Base-by-base conservation (phyloP, 2,797 vertebrate species). In the Scolopax bukidnonensis region DNA sequence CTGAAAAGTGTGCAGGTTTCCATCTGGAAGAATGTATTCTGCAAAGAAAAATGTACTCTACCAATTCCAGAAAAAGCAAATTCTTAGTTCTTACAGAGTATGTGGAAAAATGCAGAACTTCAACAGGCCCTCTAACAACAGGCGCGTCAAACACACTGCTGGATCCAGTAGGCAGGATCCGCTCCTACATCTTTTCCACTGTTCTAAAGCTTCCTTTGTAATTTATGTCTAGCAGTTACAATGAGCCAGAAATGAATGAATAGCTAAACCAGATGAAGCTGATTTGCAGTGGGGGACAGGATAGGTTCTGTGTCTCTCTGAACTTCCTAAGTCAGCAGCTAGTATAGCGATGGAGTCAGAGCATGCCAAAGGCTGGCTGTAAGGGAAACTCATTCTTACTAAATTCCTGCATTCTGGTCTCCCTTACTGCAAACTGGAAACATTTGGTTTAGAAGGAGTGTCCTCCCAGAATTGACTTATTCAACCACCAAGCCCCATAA, bases 241-340 rank as follows among this genome's bases (percentile, higher is more conserved):
- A 91, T 41, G 45, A 88, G 40, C 47, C 83, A 93, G 69, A 88
- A 96, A 79, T 40, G 30, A 91, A 78, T 38, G 54, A 84, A 86
- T 59, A 91, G 51, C 73, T 93, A 65, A 84, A 90, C 10, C 67
- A 94, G 74, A 90, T 67, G 43, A 90, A 91, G 68, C n/a, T 16
- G 48, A 91, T 95, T 91, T 85, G 51, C 81, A 90, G 28, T 25
- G 25, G 7, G 48, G 36, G 36, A 84, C 43, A 81, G 59, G 43
- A 79, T 38, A 65, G 47, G 79, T 86, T 90, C 70, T 83, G 33
- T 57, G 48, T 41, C 33, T 67, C 60, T 75, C 50, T 82, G 50
- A 90, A 93, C 73, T 73, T 86, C 40, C 38, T 36, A 64, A 85
- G 65, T n/a, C 38, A 84, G n/a, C 76, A 79, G 69, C 79, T 40